A percentile compares a stretch with the other conserved stretches of the same genome.
Evolutionary conservation across 2,888 invertebrate genomes (phyloP).

Genomic region (Meandrusa payeni): DNA sequence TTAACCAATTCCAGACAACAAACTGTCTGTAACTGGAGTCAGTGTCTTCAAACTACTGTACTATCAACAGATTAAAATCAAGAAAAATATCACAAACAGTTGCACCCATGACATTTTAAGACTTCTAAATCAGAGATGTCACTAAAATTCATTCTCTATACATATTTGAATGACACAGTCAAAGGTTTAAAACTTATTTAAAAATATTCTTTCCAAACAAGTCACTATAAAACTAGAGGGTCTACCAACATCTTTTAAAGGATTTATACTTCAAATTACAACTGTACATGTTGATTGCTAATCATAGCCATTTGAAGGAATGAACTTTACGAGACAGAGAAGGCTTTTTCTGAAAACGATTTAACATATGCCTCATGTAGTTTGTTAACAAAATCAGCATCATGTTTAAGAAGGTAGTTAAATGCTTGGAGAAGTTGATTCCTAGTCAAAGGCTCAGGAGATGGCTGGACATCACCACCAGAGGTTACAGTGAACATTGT

Average conservation of each 20-base stretch:
- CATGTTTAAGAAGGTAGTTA: conserved; percentile 91
- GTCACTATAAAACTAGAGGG: conserved; percentile 66
- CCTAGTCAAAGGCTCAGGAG: conserved; percentile 89
- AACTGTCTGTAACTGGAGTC: conserved; percentile 10
- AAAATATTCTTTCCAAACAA: conserved; percentile 70
- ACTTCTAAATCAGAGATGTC: conserved; percentile 42
- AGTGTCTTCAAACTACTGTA: conserved; percentile 5
- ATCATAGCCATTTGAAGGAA: conserved; percentile 46
- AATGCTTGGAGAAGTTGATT: conserved; percentile 95
- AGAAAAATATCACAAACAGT: conserved; percentile 70
- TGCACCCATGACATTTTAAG: conserved; percentile 52
- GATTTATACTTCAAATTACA: conserved; percentile 73
- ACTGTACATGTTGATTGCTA: conserved; percentile 66
- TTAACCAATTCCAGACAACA: conserved; percentile 17
- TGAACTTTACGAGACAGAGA: conserved; percentile 71
- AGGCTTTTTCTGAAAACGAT: conserved; percentile 86
- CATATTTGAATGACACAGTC: conserved; percentile 64
- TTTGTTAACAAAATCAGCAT: conserved; percentile 92
- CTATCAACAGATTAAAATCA: conserved; percentile 32
- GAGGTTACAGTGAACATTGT: conserved; percentile 89
- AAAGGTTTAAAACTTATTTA: conserved; percentile 76
- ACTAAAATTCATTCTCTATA: conserved; percentile 72
- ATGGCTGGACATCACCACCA: conserved; percentile 60
- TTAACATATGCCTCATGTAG: conserved; percentile 96
- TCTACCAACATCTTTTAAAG: conserved; percentile 63